Base-by-base conservation (phyloP, 2,113 vertebrate species). In the Pteropus alecto region DNA sequence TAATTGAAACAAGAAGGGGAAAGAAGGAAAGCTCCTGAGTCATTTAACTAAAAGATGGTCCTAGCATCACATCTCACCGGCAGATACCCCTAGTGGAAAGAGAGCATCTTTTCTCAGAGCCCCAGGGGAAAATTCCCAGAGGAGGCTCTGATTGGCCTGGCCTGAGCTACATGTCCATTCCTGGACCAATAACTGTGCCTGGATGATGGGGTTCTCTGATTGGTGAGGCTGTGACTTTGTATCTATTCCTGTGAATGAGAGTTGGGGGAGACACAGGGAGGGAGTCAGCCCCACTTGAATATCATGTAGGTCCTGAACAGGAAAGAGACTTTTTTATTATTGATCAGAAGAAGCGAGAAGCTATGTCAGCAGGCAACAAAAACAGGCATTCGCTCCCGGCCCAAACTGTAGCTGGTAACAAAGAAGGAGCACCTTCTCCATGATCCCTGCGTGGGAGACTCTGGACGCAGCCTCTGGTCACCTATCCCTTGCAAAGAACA, bases 201-300 rank as follows among this genome's bases (percentile, higher is more conserved):
- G 16, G 15, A 21, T 35, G 22, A 41, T 7, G 18, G 43, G 0
- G 9, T 16, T 41, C 46, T 35, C 46, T 54, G 82, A 30, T 35
- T 35, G 43, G 43, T 28, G 78, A n/a, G 61, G 8, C 12, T 7
- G 5, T 22, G 38, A 16, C 13, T 63, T 26, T 24, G 35, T 2
- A 13, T 51, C 70, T 35, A 0, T 48, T 63, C 14, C 28, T 61
- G 30, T 33, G 46, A 46, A 48, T 3, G n/a, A 33, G 35, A 43
- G 35, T 51, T 5, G 11, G 63, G 21, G 21, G 9, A 0, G 4
- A 19, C 3, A 2, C 3, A 7, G 35, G 18, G 15, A 41, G 2
- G 63, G 30, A 46, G 71, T 30, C 33, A 26, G 63, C 19, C 24
- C 35, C 63, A 58, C 54, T n/a, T 13, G 30, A 79, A 26, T 38